Evolutionary conservation across 2,888 invertebrate genomes (phyloP), one percentile per base, ranked within the genome.

Genomic region (Eucera pruinosa): DNA sequence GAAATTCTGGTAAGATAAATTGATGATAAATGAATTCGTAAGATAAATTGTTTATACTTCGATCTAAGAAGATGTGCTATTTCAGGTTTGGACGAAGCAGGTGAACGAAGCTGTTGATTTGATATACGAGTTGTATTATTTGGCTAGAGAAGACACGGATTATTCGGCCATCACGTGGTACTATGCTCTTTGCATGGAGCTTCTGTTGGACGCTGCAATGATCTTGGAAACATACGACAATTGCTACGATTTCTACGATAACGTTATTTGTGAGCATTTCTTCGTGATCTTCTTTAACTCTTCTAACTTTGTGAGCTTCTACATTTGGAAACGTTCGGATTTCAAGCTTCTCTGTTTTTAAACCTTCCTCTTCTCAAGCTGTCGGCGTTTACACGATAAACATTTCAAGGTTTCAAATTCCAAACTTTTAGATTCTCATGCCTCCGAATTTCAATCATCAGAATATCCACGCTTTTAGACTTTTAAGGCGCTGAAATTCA

Each of bases 151-250:
- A 30, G 89, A 92, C 48, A 80, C 88, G 0, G 90, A 92, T 65
- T 84, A 85, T 71, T 88, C 87, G 2, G 90, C 87, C 0, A 82
- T 90, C 7, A 87, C 92, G 0, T 94, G 94, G 93, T 95, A 95
- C 83, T 94, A 94, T 81, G 94, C 94, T 0, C 91, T 95, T 41
- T 94, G 94, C 77, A 92, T 95, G 67, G 94, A 95, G 65, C 87
- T 95, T 82, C 92, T 94, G 61, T 86, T 95, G 45, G 94, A 95
- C 81, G 93, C 95, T 80, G 93, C 94, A 5, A 93, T 94, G 85
- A 91, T 93, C 68, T 82, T 94, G 57, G 94, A 94, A 86, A 90
- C 93, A 0, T 93, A 93, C 3, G 88, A 92, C 20, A 92, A 91
- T 52, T 94, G 94, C 73, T 92, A 91, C 75, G 86, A 89, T 4